Percentiles rank a stretch among this genome's conserved stretches.
These are phyloP conservation scores for Sterrhoptilus dennistouni DNA, from an alignment of 2,113 vertebrate genomes.

Conservation along the genomic window DNA sequence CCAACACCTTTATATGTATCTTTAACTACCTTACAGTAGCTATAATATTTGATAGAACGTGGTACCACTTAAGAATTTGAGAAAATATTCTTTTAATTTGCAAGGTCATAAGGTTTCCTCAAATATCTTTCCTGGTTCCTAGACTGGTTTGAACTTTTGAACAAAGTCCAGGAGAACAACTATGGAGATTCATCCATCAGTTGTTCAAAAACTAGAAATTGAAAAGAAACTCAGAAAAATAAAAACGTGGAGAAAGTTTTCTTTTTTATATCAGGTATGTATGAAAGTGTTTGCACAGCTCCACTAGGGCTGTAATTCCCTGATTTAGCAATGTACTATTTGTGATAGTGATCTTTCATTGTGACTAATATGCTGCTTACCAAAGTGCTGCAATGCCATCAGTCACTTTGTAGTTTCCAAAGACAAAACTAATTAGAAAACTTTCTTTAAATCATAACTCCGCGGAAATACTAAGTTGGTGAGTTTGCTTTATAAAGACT, in stretches of 20 bases:
- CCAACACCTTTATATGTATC: fast-evolving
- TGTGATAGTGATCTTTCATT: background rate
- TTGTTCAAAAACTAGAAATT: background rate
- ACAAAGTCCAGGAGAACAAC: background rate
- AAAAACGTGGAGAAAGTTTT: background rate
- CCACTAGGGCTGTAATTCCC: background rate
- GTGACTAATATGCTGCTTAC: conserved; percentile 5
- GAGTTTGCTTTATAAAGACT: background rate
- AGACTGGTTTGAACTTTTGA: background rate
- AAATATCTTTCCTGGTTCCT: background rate
- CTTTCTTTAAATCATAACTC: background rate
- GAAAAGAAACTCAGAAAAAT: background rate
- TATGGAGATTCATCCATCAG: background rate
- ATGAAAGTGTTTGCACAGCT: background rate
- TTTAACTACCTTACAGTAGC: background rate
- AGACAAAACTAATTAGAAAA: conserved; percentile 2
- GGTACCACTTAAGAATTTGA: background rate
- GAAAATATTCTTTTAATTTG: background rate
- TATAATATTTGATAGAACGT: background rate
- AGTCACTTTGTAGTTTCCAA: background rate
- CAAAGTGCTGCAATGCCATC: background rate
- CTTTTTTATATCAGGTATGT: background rate
- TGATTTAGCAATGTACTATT: background rate
- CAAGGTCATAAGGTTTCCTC: background rate
- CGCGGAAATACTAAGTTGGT: background rate